Percentiles rank a stretch among this genome's conserved stretches.
phyloP scores from a whole-genome alignment of 2,113 vertebrate species.

The Osmerus eperlanus region DNA sequence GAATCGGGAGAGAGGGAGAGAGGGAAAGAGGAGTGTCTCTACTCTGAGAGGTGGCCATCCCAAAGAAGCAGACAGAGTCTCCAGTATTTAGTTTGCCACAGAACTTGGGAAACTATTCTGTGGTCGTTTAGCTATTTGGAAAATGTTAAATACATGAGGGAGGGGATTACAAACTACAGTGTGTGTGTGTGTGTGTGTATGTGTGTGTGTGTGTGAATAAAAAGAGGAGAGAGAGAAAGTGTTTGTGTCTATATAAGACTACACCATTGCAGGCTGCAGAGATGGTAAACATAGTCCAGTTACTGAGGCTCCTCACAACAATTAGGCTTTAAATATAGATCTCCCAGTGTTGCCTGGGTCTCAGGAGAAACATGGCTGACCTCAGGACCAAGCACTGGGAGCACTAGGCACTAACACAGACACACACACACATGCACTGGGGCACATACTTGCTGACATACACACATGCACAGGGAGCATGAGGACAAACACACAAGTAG shows the following conservation, averaged over 20 bases:
- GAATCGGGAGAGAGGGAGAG: constrained; percentile 3
- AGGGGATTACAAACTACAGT: constrained; percentile 46
- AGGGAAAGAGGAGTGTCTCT: constrained; percentile 21
- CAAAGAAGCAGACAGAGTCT: constrained; percentile 55
- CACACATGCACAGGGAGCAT: neutral
- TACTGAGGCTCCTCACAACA: constrained; percentile 47
- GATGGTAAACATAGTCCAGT: constrained; percentile 41
- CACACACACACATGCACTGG: neutral
- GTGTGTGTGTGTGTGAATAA: constrained; percentile 2
- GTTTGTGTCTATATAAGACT: constrained; percentile 12
- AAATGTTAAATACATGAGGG: constrained; percentile 70
- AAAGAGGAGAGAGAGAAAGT: neutral
- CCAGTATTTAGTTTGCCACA: constrained; percentile 62
- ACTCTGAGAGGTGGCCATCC: constrained; percentile 35
- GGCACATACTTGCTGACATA: neutral
- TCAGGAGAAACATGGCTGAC: constrained; percentile 17
- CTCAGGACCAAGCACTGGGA: constrained; percentile 16
- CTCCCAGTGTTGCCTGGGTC: constrained; percentile 18
- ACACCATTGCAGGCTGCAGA: constrained; percentile 39
- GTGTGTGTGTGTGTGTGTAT: constrained; percentile 31
- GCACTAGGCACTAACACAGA: neutral
- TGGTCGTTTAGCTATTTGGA: constrained; percentile 72
- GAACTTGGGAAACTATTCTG: constrained; percentile 74
- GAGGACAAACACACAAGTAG: neutral
- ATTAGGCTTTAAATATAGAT: constrained; percentile 59